A percentile compares a stretch with the other conserved stretches of the same genome.
Conservation (phyloP, 2,888 invertebrate genomes). For the Megalurothrips usitatus region DNA sequence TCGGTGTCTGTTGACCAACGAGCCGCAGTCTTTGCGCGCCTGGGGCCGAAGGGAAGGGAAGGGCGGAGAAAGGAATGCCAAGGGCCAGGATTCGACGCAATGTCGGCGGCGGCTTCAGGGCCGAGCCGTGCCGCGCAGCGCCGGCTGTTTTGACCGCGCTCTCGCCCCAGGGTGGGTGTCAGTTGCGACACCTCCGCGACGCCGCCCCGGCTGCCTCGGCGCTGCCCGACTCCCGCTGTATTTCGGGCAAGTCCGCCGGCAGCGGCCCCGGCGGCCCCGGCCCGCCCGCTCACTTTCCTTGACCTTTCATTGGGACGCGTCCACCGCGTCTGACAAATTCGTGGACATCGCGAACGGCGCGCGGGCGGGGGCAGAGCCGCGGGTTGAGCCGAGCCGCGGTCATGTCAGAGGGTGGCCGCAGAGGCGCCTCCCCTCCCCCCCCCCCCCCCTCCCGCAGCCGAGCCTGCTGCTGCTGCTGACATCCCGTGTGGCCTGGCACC, state of each 20-base stretch:
- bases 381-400: not conserved
- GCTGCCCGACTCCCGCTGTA: not conserved
- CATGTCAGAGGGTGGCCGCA: no score
- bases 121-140: not conserved
- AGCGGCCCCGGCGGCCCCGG: not conserved
- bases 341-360: not conserved
- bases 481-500: no score
- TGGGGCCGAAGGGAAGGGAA: not conserved
- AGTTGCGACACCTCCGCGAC: not conserved
- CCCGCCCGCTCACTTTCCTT: not conserved
- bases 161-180: not conserved
- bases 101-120: not conserved
- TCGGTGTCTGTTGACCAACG: not conserved
- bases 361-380: not conserved
- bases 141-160: not conserved
- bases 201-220: not conserved
- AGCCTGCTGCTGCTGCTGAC: no score
- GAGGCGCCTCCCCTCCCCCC: no score
- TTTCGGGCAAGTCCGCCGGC: not conserved
- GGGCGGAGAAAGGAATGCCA: not conserved
- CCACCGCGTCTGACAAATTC: conserved; percentile 6
- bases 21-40: not conserved
- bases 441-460: no score
- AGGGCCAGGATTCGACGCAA: not conserved
- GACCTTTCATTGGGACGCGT: not conserved